Evolutionary conservation across 2,888 invertebrate genomes (phyloP), one percentile per base, ranked within the genome.

Genomic region (Camponotus fellah): DNA sequence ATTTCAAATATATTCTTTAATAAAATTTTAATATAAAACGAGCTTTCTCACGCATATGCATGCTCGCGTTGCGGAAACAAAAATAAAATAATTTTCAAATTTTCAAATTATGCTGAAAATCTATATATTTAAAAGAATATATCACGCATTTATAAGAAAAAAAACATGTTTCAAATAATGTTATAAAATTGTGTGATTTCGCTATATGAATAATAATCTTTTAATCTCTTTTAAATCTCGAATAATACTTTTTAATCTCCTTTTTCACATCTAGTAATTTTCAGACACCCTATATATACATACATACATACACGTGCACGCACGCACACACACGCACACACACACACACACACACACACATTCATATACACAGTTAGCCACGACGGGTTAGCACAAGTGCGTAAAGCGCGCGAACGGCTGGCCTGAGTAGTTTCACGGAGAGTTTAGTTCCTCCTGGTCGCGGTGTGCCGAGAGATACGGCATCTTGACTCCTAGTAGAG

Each of bases 401-500:
- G 92, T 91, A 90, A 91, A 89, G 89, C 84, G 86, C 49, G 76
- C 85, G 68, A 80, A 72, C 71, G 83, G 82, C 77, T 66, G 77
- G 77, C 43, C 77, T 21, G 88, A 92, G 92, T 92, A 92, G 92
- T 93, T 93, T 93, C 92, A 93, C 92, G 92, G 93, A 77, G 79
- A 93, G 93, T 93, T 93, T 93, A 93, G 93, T 93, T 92, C 92
- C 91, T 90, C 90, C 65, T 77, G 53, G 66, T 77, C 66, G 49
- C 66, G 66, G 90, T 91, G 92, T 92, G 92, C 58, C 60, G 69
- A 69, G 46, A 79, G 93, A 94, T 89, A 94, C 94, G 94, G 94
- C 94, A 94, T 94, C 94, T 94, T 94, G 94, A 94, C 94, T 94
- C 93, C 92, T 94, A 94, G 94, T 92, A 92, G 92, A 91, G 92